Percentiles rank a stretch among this genome's conserved stretches.
Conservation (phyloP, 2,113 vertebrate species). For the Coregonus clupeaformis region DNA sequence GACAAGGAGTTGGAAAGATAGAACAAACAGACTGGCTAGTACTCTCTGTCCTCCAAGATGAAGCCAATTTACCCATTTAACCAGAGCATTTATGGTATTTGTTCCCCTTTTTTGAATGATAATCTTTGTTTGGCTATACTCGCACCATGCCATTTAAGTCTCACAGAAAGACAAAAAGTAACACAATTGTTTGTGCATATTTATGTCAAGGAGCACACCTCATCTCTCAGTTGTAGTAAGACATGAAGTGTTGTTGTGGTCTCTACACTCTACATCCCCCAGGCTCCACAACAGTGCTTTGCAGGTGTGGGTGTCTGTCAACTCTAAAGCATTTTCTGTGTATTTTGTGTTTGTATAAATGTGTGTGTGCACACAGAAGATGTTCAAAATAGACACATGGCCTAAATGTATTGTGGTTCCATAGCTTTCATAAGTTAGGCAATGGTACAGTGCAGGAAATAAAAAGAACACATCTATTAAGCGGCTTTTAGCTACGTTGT, state of each 20-base stretch:
- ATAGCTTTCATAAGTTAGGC: slow-evolving; percentile 56
- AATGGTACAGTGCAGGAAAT: slow-evolving; percentile 49
- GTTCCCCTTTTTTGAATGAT: not conserved
- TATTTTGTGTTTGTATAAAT: slow-evolving; percentile 46
- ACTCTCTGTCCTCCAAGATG: not conserved
- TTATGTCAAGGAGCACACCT: not conserved
- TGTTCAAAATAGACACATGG: slow-evolving; percentile 66
- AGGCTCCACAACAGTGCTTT: slow-evolving; percentile 25
- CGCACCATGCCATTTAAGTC: not conserved
- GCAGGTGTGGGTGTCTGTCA: slow-evolving; percentile 68
- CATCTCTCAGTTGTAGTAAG: not conserved
- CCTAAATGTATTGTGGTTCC: slow-evolving; percentile 61
- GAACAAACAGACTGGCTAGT: too few species aligned
- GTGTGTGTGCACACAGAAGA: slow-evolving; percentile 33
- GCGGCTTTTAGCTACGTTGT: slow-evolving; percentile 75
- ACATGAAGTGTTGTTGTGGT: not conserved
- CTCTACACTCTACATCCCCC: not conserved
- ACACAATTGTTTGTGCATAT: slow-evolving; percentile 1
- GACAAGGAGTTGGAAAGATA: too few species aligned
- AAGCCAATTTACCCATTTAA: not conserved
- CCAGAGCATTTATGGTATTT: not conserved
- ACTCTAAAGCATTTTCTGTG: slow-evolving; percentile 42
- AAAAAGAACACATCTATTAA: slow-evolving; percentile 53
- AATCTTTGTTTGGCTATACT: not conserved
- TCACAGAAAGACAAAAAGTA: not conserved